Base-by-base conservation (phyloP, 2,113 vertebrate species). In the Atherinomorus stipes region DNA sequence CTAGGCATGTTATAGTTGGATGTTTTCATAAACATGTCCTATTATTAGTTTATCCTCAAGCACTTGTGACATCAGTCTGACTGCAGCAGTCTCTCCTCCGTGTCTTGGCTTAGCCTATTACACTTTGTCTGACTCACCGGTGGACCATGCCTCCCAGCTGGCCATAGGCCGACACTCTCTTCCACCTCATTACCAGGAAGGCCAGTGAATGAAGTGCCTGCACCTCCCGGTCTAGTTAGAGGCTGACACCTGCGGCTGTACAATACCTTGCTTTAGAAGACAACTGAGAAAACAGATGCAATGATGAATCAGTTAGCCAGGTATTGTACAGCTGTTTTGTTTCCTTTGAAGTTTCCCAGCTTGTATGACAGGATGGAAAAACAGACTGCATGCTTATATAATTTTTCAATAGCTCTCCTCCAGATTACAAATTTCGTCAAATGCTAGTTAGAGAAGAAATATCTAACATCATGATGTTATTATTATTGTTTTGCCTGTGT, bases 81-180 rank as follows among this genome's bases (percentile, higher is more conserved):
- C 84, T 88, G 88, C 77, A 86, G 83, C 85, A 76, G 81, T 85
- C 78, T 88, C 79, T 77, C 85, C 79, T 83, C 31, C 80, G 88
- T 89, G 67, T 90, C 87, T 85, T 83, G 80, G 87, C 84, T 83
- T 81, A 89, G 80, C 76, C 73, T 78, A 78, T 89, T 87, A 88
- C 82, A 86, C 81, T 88, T 79, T 50, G 75, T 88, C 85, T 93
- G 92, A 94, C 83, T 93, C 92, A 94, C 78, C 85, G 78, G 69
- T 78, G 80, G 70, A 74, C 85, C 81, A 74, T 76, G 76, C 69
- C 86, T 89, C 84, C 90, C 88, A 90, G 81, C 85, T 89, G 88
- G 88, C 88, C 79, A 84, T 81, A 72, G 80, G 76, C 88, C 77
- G 87, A 83, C 88, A 65, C 78, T 85, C 26, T 72, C 88, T 87